A percentile compares a stretch with the other conserved stretches of the same genome.
phyloP scores from a whole-genome alignment of 1,140 invertebrate genomes.

The Apis mellifera region DNA sequence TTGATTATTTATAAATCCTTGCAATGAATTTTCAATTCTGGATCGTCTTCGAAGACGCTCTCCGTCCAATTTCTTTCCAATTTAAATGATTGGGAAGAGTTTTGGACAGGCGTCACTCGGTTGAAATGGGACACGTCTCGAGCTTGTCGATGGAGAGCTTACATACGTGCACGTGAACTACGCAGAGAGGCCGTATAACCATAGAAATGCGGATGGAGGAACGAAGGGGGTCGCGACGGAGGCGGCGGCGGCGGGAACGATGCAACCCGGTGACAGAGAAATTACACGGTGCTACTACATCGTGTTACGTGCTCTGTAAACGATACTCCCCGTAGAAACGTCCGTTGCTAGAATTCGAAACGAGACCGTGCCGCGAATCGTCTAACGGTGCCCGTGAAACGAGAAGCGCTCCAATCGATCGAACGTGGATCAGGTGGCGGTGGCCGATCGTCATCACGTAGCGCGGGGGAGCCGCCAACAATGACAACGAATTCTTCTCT shows the following conservation, averaged over 20 bases:
- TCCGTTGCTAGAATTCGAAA: constrained; percentile 43
- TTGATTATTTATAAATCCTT: too few species aligned
- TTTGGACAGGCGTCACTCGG: too few species aligned
- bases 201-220: constrained; percentile 56
- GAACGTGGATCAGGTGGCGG: neutral
- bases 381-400: constrained; percentile 26
- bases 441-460: neutral
- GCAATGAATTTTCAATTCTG: too few species aligned
- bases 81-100: too few species aligned
- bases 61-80: too few species aligned
- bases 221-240: constrained; percentile 19
- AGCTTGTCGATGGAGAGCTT: neutral
- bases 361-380: constrained; percentile 10
- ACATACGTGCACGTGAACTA: neutral
- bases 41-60: too few species aligned
- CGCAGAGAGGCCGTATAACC: constrained; percentile 37
- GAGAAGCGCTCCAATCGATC: constrained; percentile 13
- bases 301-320: constrained; percentile 57
- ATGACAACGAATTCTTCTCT: too few species aligned
- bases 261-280: constrained; percentile 40
- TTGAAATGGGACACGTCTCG: neutral
- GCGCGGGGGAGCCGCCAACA: neutral
- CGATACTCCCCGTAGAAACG: constrained; percentile 39
- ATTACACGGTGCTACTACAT: constrained; percentile 56
- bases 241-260: neutral